phyloP scores from a whole-genome alignment of 2,797 vertebrate species.

The Percopsis omiscomaycus region DNA sequence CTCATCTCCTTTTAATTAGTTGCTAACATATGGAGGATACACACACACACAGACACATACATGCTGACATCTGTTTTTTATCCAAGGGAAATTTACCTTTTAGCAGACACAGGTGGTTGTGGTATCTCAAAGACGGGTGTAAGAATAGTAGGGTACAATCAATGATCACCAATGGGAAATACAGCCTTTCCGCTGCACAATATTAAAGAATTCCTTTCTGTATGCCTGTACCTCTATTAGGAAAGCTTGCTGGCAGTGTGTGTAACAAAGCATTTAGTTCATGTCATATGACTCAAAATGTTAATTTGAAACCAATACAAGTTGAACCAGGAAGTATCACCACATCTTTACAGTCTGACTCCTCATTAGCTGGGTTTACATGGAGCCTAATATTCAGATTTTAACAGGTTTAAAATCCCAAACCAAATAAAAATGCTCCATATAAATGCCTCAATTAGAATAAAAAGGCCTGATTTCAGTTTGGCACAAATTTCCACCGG shows the following conservation, averaged over 20 bases:
- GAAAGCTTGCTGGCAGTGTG: too few species aligned
- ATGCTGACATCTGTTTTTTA: conserved; percentile 51
- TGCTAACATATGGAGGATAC: conserved; percentile 34
- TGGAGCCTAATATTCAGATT: too few species aligned
- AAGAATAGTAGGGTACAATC: conserved; percentile 43
- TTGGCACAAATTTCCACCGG: too few species aligned
- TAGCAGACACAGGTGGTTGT: conserved; percentile 37
- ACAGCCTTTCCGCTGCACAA: background rate
- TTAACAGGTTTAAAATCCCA: too few species aligned
- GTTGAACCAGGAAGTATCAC: background rate
- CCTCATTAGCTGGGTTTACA: too few species aligned
- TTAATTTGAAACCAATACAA: background rate
- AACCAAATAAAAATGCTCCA: too few species aligned
- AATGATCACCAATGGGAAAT: conserved; percentile 20
- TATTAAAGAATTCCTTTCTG: background rate
- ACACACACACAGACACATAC: conserved; percentile 25
- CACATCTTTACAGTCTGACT: too few species aligned
- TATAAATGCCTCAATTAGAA: too few species aligned
- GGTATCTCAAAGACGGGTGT: conserved; percentile 1
- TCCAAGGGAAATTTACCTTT: conserved; percentile 22
- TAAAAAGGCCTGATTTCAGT: too few species aligned
- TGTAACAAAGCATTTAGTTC: too few species aligned
- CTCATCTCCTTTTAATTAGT: conserved; percentile 48
- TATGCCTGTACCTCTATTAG: background rate
- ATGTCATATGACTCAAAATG: too few species aligned